Evolutionary conservation across 2,888 invertebrate genomes (phyloP), one percentile per base, ranked within the genome.

Genomic region (Apantesis nais): DNA sequence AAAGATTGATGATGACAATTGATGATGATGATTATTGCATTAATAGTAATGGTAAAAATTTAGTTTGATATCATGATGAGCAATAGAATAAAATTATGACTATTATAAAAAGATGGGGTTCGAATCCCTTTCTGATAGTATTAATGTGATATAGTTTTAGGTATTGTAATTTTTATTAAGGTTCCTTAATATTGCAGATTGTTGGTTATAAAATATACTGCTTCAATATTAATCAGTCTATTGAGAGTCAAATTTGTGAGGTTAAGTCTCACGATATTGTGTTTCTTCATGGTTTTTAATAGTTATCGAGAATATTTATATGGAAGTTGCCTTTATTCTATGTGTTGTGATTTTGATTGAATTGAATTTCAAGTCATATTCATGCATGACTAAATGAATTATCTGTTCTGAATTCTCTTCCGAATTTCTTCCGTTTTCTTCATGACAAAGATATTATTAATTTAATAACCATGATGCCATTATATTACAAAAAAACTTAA

Each of bases 401-500:
- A 82, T 85, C 84, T 86, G 84, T 77, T 83, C 81, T 62, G 61
- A n/a, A n/a, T n/a, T n/a, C n/a, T 64, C 74, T 87, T 90, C 90
- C 88, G 90, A 83, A 79, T 75, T 82, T 81, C 86, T 91, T 89
- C 81, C 72, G 58, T 44, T 25, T 55, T 63, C 60, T 12, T 74
- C 39, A 22, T 63, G 25, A 64, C 48, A 67, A 14, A 60, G 29
- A 44, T 48, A 62, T 68, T 68, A 75, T 77, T 83, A 82, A 82
- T 86, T 80, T 73, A 76, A 84, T 87, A 86, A 92, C 89, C 87
- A 91, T 91, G 88, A 90, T 93, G 93, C 93, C 93, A 93, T 92
- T 92, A 92, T 87, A 88, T 52, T n/a, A 52, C 11, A n/a, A n/a
- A 2, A 52, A 48, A 52, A n/a, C n/a, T n/a, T n/a, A n/a, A n/a